These are phyloP conservation scores for Sebastes diploproa DNA, from an alignment of 2,797 vertebrate species.

Conservation along the genomic window DNA sequence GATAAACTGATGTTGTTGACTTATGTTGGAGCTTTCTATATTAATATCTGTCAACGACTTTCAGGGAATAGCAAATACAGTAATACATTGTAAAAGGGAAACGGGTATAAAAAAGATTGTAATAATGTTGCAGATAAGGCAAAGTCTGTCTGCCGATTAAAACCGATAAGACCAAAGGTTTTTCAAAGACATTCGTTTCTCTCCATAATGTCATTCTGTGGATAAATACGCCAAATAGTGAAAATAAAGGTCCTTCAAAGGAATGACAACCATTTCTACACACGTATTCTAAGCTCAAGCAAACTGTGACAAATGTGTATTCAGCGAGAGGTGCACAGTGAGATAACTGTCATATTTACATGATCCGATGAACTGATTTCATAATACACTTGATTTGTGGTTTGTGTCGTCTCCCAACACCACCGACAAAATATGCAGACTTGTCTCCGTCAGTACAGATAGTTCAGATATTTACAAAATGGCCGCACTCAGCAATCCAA, in stretches of 20 bases:
- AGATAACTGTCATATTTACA: conserved; percentile 78
- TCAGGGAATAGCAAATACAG: neutral
- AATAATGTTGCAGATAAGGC: conserved; percentile 41
- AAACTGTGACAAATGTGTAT: conserved; percentile 78
- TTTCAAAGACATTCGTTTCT: conserved; percentile 22
- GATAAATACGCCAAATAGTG: conserved; percentile 65
- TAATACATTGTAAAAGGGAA: conserved; percentile 18
- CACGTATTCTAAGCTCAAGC: conserved; percentile 68
- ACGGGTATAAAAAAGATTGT: neutral
- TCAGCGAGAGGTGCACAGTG: conserved; percentile 80
- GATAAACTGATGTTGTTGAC: neutral
- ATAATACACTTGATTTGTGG: conserved; percentile 55
- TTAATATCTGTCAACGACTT: neutral
- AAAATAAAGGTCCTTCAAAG: conserved; percentile 44
- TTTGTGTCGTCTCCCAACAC: conserved; percentile 58
- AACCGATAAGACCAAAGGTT: conserved; percentile 59
- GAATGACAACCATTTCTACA: conserved; percentile 68
- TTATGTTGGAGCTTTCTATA: neutral
- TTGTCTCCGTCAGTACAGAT: conserved; percentile 58
- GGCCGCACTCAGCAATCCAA: conserved; percentile 49
- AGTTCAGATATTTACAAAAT: conserved; percentile 78
- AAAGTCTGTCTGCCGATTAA: conserved; percentile 29
- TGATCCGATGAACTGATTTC: conserved; percentile 54
- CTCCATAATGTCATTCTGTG: conserved; percentile 45
- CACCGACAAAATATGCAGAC: conserved; percentile 60